These are phyloP conservation scores for Ooceraea biroi DNA, from an alignment of 1,140 invertebrate species.

Conservation along the genomic window DNA sequence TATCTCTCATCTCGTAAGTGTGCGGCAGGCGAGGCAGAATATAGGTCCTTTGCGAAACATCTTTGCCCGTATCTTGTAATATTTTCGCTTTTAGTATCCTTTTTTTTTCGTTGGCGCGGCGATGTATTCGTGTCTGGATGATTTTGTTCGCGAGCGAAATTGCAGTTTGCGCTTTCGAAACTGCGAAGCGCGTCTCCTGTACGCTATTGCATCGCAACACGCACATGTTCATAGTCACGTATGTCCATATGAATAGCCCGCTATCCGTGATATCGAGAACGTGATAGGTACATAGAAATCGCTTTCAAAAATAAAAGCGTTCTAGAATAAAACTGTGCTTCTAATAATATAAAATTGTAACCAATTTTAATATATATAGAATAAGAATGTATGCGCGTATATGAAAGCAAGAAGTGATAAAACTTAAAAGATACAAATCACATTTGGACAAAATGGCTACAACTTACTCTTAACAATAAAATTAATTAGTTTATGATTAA, in stretches of 20 bases:
- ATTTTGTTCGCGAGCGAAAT: slow-evolving; percentile 38
- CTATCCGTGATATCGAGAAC: not conserved
- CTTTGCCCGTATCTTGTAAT: slow-evolving; percentile 22
- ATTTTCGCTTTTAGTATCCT: not conserved
- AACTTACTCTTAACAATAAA: not conserved
- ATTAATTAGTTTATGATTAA: not conserved
- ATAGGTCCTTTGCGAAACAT: slow-evolving; percentile 70
- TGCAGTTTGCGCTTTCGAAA: slow-evolving; percentile 38
- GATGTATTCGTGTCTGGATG: not conserved
- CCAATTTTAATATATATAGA: not conserved
- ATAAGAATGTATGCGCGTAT: not conserved
- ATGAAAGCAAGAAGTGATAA: not conserved
- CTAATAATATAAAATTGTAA: not conserved
- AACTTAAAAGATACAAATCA: not conserved
- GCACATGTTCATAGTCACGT: not conserved
- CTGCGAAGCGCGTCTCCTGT: slow-evolving; percentile 8
- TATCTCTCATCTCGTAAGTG: slow-evolving; percentile 77
- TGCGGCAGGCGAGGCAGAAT: slow-evolving; percentile 58
- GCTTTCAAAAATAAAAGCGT: not conserved
- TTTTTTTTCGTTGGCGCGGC: not conserved
- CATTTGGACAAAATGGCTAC: not conserved
- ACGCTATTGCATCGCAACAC: slow-evolving; percentile 15
- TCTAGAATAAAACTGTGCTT: not conserved
- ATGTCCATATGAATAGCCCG: not conserved
- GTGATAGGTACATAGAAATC: not conserved